A percentile compares a stretch with the other conserved stretches of the same genome.
phyloP scores from a whole-genome alignment of 1,140 invertebrate genomes.

The Danaus melanippus region DNA sequence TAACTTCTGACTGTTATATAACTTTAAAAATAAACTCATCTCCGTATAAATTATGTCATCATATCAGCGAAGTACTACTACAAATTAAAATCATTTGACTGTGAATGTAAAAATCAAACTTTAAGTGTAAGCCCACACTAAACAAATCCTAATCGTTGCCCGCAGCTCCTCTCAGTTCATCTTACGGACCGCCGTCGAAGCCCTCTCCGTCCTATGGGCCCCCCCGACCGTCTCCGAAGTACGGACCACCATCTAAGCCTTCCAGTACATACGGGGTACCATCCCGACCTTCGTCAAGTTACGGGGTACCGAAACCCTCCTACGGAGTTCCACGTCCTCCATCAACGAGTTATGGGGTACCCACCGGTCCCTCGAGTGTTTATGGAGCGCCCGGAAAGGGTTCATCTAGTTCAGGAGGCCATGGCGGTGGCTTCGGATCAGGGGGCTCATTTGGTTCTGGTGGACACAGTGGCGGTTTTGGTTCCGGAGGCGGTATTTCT shows the following conservation, averaged over 20 bases:
- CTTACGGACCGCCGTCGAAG: constrained; percentile 63
- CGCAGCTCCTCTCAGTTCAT: constrained; percentile 57
- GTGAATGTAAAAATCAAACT: too few species aligned
- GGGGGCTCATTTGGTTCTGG: constrained; percentile 22
- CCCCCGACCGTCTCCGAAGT: constrained; percentile 48
- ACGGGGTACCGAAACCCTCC: constrained; percentile 43
- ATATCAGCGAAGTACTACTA: too few species aligned
- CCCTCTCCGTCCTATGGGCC: constrained; percentile 68
- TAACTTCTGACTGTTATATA: too few species aligned
- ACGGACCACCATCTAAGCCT: constrained; percentile 50
- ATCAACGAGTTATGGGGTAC: constrained; percentile 66
- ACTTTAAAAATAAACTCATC: too few species aligned
- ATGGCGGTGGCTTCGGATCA: constrained; percentile 44
- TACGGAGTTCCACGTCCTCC: constrained; percentile 65
- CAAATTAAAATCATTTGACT: too few species aligned
- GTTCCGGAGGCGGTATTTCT: constrained; percentile 14
- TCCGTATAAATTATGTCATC: too few species aligned
- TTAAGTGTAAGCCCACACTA: too few species aligned
- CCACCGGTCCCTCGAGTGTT: constrained; percentile 50
- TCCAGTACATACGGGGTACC: constrained; percentile 49
- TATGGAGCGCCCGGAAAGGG: constrained; percentile 50
- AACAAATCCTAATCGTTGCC: constrained; percentile 20
- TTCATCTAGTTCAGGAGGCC: constrained; percentile 23
- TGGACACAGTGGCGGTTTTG: constrained; percentile 26
- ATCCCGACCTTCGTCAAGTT: constrained; percentile 26